Evolutionary conservation across 2,113 vertebrate species (phyloP), one percentile per base, ranked within the genome.

Genomic region (Serinus canaria): DNA sequence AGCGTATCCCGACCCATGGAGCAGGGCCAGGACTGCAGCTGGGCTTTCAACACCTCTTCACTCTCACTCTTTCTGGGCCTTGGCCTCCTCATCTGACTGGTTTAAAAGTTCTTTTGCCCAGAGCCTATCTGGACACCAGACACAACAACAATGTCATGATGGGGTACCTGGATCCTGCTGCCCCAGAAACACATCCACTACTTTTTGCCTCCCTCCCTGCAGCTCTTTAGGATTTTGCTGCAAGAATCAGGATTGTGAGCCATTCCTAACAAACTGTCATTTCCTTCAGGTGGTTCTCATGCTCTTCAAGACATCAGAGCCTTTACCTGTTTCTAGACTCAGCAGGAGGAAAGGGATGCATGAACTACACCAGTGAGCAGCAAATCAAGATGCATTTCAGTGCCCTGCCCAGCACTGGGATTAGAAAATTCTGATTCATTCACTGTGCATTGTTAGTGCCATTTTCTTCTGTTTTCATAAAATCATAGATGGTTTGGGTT

Each of bases 1-100:
- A 76, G 28, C 4, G 4, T 4, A 12, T 84, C 47, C 7, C 0
- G 0, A 0, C 18, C 22, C 46, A 4, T 2, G 12, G 52, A 20
- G 27, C 0, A 2, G 24, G 50, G 39, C 8, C 70, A 81, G 35
- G 33, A 35, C 47, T 85, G 74, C 37, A 89, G 62, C 37, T 3
- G 2, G 7, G 14, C 28, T 53, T 73, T 18, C 28, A 64, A 15
- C n/a, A 64, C n/a, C 11, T 39, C 84, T 11, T n/a, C 63, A 58
- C 0, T 9, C 41, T 53, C 53, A 27, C 46, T 35, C 37, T 44
- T 58, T 18, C 52, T 43, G 43, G 24, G 24, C 50, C 47, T 43
- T 28, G 47, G 25, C 20, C 13, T 82, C 53, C 35, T 69, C 60
- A n/a, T 15, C 25, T 44, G 10, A 47, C 43, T 41, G 31, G 4